Conservation (phyloP, 2,797 vertebrate genomes). For the Lophotriccus pileatus region DNA sequence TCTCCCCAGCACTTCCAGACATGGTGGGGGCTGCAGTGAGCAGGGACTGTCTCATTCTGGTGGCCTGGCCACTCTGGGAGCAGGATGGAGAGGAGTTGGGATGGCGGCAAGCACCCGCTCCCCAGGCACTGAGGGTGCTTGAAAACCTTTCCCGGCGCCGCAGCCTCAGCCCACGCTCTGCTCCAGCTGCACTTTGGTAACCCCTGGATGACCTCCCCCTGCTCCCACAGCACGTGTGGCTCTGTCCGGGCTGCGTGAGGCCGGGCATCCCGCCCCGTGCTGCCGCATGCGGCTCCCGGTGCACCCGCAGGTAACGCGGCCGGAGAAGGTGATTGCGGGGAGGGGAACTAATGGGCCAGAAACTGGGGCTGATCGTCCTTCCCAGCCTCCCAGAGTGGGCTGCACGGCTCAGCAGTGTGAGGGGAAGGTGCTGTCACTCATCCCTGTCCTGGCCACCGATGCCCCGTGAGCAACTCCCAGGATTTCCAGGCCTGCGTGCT, state of each 20-base stretch:
- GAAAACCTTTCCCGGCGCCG: fast-evolving
- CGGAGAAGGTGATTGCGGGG: background rate
- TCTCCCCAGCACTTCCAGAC: background rate
- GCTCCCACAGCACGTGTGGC: background rate
- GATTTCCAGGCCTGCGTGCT: fast-evolving
- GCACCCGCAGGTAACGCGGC: background rate
- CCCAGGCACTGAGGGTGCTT: background rate
- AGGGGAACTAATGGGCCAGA: background rate
- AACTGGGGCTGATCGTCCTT: background rate
- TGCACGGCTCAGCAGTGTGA: fast-evolving
- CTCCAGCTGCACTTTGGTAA: background rate
- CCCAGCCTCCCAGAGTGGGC: background rate
- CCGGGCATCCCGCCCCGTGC: background rate
- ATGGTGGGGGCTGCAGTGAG: fast-evolving
- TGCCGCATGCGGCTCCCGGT: background rate
- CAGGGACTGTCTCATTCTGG: background rate
- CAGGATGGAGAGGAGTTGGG: background rate
- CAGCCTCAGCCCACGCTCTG: background rate
- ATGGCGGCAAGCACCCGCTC: fast-evolving
- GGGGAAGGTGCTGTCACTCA: background rate
- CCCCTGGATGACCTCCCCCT: background rate
- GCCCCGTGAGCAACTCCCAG: fast-evolving
- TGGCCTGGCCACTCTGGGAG: background rate
- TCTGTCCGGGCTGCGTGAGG: background rate
- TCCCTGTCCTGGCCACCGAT: fast-evolving